Evolutionary conservation across 2,888 invertebrate genomes (phyloP), one percentile per base, ranked within the genome.

Genomic region (Drosophila nigritarsus): DNA sequence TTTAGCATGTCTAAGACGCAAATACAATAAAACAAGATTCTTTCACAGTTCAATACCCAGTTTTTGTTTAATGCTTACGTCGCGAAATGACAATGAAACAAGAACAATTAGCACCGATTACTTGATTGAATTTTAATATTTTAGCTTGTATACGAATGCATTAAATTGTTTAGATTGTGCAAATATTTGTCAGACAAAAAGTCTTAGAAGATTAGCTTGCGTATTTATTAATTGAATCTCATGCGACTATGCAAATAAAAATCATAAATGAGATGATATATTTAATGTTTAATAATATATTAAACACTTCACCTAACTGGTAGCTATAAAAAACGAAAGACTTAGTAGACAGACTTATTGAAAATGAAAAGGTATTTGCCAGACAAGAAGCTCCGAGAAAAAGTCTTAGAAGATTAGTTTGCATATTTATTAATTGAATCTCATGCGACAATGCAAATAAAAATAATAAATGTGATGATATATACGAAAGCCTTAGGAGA

Each of bases 21-120:
- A 42, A 56, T 9, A 42, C 24, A 54, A 49, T 59, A 60, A 70
- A 64, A 69, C 74, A 65, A 74, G 74, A 75, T 62, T 61, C 30
- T 11, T 58, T 62, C 45, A 13, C 56, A 73, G 61, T 49, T 61
- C 40, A 74, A 68, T 60, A 63, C 64, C 45, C 53, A 18, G 38
- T 36, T 40, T 42, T 64, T 74, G 24, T 48, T 64, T 51, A 64
- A 40, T 76, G 54, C 53, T 70, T 72, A 61, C 68, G 64, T 63
- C 30, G 8, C 15, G 20, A 65, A n/a, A 53, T 60, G 29, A 64
- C 30, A 65, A 55, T 60, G 24, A 64, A 36, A 68, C 64, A 67
- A 51, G 34, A 55, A 32, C 60, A 80, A 80, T 85, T 76, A 85
- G 59, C 78, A 74, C 59, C 50, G 20, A 61, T 59, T 51, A 63